A percentile compares a stretch with the other conserved stretches of the same genome.
These are phyloP conservation scores for Polydrusus pterygomalis DNA, from an alignment of 2,888 invertebrate genomes.

Conservation along the genomic window DNA sequence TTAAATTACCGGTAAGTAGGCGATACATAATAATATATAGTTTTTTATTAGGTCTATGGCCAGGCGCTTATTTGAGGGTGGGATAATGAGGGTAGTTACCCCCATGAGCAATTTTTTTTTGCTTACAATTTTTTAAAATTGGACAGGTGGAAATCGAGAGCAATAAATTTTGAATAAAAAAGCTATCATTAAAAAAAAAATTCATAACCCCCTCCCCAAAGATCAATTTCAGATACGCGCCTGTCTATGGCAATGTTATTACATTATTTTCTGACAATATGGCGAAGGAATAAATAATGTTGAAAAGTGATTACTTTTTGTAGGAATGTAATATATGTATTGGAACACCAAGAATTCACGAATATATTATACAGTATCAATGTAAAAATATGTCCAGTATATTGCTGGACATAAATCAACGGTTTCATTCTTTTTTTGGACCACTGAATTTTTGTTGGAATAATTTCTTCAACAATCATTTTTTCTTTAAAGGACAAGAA, in stretches of 20 bases:
- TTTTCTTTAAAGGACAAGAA: conserved; percentile 80
- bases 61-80: too few relatives aligned
- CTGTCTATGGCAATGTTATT: too few relatives aligned
- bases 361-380: conserved; percentile 75
- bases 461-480: conserved; percentile 93
- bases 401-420: conserved; percentile 87
- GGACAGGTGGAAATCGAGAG: too few relatives aligned
- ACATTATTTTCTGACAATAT: conserved; percentile 5
- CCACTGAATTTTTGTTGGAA: conserved; percentile 84
- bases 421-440: conserved; percentile 80
- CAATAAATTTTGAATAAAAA: too few relatives aligned
- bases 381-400: conserved; percentile 75
- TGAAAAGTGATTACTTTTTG: conserved; percentile 61
- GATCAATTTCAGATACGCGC: too few relatives aligned
- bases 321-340: conserved; percentile 89
- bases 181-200: too few relatives aligned
- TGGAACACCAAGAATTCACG: conserved; percentile 89
- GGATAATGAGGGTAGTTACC: too few relatives aligned
- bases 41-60: too few relatives aligned
- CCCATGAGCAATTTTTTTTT: too few relatives aligned
- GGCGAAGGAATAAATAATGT: background rate
- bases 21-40: background rate
- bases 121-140: too few relatives aligned
- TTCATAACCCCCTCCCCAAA: too few relatives aligned
- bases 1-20: conserved; percentile 76